phyloP scores from a whole-genome alignment of 2,113 vertebrate species.

The Thalassarche chlororhynchos region DNA sequence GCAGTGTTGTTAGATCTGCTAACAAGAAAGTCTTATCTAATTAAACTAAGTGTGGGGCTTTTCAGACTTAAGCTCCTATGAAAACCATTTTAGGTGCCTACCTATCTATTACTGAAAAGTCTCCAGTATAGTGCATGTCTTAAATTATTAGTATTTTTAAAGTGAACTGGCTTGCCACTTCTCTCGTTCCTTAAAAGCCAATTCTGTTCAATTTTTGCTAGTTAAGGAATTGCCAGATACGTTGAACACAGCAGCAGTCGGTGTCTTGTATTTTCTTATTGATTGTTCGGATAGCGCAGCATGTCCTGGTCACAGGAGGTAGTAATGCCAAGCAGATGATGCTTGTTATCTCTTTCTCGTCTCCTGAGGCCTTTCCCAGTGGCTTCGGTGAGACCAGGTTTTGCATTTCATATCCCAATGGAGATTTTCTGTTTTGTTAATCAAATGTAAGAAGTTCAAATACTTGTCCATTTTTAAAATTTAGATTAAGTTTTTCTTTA shows the following conservation, averaged over 20 bases:
- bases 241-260: neutral
- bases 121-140: neutral
- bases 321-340: neutral
- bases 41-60: neutral
- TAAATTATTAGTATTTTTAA: neutral
- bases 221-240: neutral
- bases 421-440: neutral
- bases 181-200: neutral
- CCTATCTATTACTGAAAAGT: neutral
- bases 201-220: neutral
- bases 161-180: neutral
- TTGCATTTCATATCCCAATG: neutral
- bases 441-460: neutral
- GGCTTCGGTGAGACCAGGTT: neutral
- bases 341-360: neutral
- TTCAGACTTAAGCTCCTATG: neutral
- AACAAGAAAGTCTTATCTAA: neutral
- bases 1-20: neutral
- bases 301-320: neutral
- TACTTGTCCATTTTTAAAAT: neutral
- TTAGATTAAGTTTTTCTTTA: neutral
- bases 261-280: neutral
- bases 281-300: neutral
- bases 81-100: neutral
- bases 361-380: neutral